Evolutionary conservation across 1,140 invertebrate genomes (phyloP).

Genomic region (Holotrichia oblita): DNA sequence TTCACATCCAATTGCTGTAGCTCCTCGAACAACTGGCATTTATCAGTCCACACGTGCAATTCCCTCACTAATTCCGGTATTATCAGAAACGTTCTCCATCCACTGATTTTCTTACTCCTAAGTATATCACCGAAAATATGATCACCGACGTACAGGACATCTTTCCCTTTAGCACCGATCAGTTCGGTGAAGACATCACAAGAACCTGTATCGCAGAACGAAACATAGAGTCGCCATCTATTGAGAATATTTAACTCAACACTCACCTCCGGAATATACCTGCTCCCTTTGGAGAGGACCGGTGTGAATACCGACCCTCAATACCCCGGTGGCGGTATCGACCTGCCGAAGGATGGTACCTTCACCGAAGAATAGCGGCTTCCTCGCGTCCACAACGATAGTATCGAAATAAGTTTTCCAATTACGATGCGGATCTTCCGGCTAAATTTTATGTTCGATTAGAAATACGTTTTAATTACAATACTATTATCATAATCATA

Average conservation of each 20-base stretch:
- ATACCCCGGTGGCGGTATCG: slow-evolving; percentile 86
- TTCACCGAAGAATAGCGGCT: slow-evolving; percentile 96
- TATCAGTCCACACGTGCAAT: slow-evolving; percentile 97
- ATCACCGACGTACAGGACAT: slow-evolving; percentile 98
- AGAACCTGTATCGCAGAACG: slow-evolving; percentile 76
- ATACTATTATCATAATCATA: too few relatives aligned
- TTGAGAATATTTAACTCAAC: not conserved
- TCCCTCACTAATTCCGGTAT: slow-evolving; percentile 98
- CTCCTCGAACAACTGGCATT: slow-evolving; percentile 92
- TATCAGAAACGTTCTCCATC: slow-evolving; percentile 98
- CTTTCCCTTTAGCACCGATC: slow-evolving; percentile 96
- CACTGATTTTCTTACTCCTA: slow-evolving; percentile 97
- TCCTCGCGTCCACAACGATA: slow-evolving; percentile 96
- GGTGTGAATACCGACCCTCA: slow-evolving; percentile 88
- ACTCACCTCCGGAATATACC: slow-evolving; percentile 74
- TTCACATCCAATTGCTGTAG: slow-evolving; percentile 89
- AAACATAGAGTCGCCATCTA: too few relatives aligned
- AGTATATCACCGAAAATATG: slow-evolving; percentile 99
- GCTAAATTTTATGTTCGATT: slow-evolving; percentile 42
- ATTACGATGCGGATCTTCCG: slow-evolving; percentile 77
- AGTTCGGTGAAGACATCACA: slow-evolving; percentile 98
- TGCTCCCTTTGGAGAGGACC: slow-evolving; percentile 83
- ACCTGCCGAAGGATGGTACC: slow-evolving; percentile 97
- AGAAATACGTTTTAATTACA: too few relatives aligned
- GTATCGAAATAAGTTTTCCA: slow-evolving; percentile 98